A percentile compares a stretch with the other conserved stretches of the same genome.
Evolutionary conservation across 2,888 invertebrate genomes (phyloP).

Genomic region (Acanthococcus lagerstroemiae): DNA sequence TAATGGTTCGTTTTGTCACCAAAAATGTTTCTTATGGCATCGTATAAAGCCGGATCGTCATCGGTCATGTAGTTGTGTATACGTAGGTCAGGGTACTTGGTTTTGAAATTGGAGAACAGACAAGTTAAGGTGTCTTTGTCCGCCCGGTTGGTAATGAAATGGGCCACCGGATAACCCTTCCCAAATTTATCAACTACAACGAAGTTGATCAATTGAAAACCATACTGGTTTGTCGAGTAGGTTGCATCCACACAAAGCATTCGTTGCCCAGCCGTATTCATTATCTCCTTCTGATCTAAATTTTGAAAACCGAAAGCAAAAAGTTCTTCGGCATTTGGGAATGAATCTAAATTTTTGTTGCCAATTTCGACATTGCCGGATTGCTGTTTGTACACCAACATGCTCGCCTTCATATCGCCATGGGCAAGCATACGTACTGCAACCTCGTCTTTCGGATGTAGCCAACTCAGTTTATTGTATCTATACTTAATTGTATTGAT

Average conservation of each 20-base stretch:
- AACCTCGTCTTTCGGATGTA: no score
- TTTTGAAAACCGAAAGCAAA: not conserved
- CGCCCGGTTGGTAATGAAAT: constrained; percentile 34
- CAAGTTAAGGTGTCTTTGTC: constrained; percentile 25
- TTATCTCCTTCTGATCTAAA: constrained; percentile 12
- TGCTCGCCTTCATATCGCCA: no score
- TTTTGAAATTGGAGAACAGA: constrained; percentile 30
- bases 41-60: not conserved
- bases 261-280: constrained; percentile 36
- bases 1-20: no score
- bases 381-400: not conserved
- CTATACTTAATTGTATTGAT: not conserved
- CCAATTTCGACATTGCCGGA: no score
- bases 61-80: not conserved
- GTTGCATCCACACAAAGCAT: constrained; percentile 38
- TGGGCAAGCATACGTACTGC: not conserved
- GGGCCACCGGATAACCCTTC: constrained; percentile 36
- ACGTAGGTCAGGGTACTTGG: constrained; percentile 5
- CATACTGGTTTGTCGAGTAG: constrained; percentile 35
- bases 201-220: constrained; percentile 36
- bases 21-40: not conserved
- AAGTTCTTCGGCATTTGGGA: not conserved
- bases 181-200: constrained; percentile 36
- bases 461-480: not conserved
- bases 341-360: not conserved